Evolutionary conservation across 2,113 vertebrate species (phyloP), one percentile per base, ranked within the genome.

Genomic region (Xyliphius kryptos): DNA sequence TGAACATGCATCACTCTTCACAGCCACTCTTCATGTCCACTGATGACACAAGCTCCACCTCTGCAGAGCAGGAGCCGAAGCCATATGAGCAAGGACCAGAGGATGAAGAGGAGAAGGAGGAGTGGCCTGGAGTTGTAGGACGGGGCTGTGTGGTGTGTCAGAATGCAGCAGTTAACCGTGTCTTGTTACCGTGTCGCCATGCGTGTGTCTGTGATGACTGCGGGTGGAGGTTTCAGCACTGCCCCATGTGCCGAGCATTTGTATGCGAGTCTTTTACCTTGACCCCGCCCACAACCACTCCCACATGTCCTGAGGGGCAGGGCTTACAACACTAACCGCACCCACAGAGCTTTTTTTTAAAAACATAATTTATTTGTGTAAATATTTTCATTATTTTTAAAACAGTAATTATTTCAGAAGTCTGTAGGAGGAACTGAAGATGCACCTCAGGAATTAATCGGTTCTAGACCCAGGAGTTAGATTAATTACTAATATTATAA

Each of bases 1-100:
- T n/a, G n/a, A n/a, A n/a, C 21, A 40, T 5, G 57, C 2, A 8
- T 5, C 8, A 68, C 0, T 63, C 22, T 74, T 54, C 72, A 56
- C 81, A 98, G 96, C 91, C 93, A 63, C 90, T 97, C 69, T 98
- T 92, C 83, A 95, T 98, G 94, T 96, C 96, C 55, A 88, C 93
- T 57, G 91, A 86, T 4, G 83, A 52, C 4, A 65, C 1, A 66
- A 53, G 2, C 38, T 46, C 68, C 19, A 56, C 70, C 0, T 22
- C n/a, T 1, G 61, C 32, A 4, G 13, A 19, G 9, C 41, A 50
- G 15, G 37, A 9, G 1, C 16, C 15, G 0, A 67, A 66, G 20
- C 4, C 44, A 9, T 16, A 13, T 0, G n/a, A 16, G 4, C 11
- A 13, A n/a, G 53, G 66, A 3, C 74, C 67, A 13, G 63, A 84